Evolutionary conservation across 2,797 vertebrate genomes (phyloP), one percentile per base, ranked within the genome.

Genomic region (Galago senegalensis): DNA sequence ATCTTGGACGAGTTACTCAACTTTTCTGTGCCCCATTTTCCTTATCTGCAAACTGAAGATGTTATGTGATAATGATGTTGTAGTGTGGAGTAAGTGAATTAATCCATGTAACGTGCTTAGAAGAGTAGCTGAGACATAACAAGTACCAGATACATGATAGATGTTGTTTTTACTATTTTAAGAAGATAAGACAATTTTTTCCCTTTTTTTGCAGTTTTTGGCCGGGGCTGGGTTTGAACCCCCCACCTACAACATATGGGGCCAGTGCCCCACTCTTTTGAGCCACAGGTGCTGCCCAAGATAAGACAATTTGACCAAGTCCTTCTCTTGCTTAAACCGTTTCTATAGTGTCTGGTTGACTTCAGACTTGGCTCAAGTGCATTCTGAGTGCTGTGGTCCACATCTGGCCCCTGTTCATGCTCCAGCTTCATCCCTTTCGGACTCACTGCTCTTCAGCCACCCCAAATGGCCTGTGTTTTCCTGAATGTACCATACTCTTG

Each of bases 11-110:
- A 14, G 4, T 69, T 40, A 72, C 25, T 76, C 49, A 88, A 11
- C 20, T 27, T 94, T 53, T 85, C 88, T 88, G 87, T 88, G 88
- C 63, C 73, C 1, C 40, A 53, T 63, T 67, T 87, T 95, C 56
- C 20, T 63, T 31, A 69, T 75, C 37, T 82, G 69, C 82, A 56
- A 93, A 61, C 11, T 13, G 46, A 46, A 49, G 60, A n/a, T 40
- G 37, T 37, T 43, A 0, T 34, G 31, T 25, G 14, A 89, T 37
- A 43, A 60, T 29, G 34, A 72, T 70, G 58, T 7, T 81, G 4
- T 16, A 1, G 29, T 82, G 63, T 85, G 86, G 40, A 53, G 29
- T 40, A 37, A 80, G 25, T 93, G 60, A 84, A 61, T 84, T 63
- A 89, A 60, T 72, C 46, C n/a, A 23, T 0, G 20, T 9, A n/a